phyloP scores from a whole-genome alignment of 2,888 invertebrate species.

The Zaprionus lineosus region DNA sequence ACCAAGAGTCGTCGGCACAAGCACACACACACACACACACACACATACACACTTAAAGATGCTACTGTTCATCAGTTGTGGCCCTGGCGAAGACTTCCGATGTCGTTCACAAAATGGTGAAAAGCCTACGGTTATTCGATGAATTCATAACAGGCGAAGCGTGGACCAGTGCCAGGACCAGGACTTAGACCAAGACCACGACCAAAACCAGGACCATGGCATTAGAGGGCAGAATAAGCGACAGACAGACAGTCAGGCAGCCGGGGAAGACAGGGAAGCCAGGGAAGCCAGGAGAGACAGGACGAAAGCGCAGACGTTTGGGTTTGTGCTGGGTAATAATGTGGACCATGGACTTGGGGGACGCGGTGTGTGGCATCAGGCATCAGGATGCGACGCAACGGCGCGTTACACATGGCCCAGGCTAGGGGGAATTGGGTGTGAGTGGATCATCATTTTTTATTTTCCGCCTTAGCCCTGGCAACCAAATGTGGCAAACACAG shows the following conservation, averaged over 20 bases:
- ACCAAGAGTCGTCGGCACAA: constrained; percentile 65
- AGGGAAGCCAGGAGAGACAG: too few species aligned
- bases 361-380: background rate
- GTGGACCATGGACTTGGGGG: constrained; percentile 12
- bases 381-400: constrained; percentile 46
- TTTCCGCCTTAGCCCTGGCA: constrained; percentile 75
- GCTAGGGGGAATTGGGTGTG: constrained; percentile 1
- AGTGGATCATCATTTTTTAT: constrained; percentile 83
- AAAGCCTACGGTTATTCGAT: constrained; percentile 78
- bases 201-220: background rate
- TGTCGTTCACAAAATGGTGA: constrained; percentile 57
- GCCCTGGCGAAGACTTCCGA: constrained; percentile 66
- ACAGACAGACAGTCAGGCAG: too few species aligned
- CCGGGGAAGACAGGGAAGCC: too few species aligned
- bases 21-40: constrained; percentile 16
- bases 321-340: constrained; percentile 24
- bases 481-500: constrained; percentile 63
- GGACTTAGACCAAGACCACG: too few species aligned
- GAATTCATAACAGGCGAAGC: constrained; percentile 51
- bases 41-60: constrained; percentile 38
- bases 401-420: constrained; percentile 64
- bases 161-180: constrained; percentile 41
- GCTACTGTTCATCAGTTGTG: constrained; percentile 49
- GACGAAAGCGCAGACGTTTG: constrained; percentile 1
- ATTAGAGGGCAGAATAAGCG: background rate